phyloP scores from a whole-genome alignment of 23 tunicate species.

The Phallusia fumigata region DNA sequence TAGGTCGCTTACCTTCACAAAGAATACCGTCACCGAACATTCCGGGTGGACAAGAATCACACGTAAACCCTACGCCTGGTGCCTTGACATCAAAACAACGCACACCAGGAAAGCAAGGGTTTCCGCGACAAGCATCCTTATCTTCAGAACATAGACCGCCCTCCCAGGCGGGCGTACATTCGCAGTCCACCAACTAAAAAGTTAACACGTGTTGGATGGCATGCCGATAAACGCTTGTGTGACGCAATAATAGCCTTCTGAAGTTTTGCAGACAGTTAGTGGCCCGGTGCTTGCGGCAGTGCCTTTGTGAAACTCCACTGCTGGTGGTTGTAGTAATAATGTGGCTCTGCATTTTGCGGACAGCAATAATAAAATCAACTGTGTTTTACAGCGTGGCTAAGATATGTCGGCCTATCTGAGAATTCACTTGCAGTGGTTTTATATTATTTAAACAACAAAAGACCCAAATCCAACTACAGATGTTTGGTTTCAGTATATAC shows the following conservation, averaged over 20 bases:
- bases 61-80: slow-evolving; percentile 48
- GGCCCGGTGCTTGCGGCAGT: neutral
- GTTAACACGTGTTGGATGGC: neutral
- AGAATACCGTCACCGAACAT: slow-evolving; percentile 63
- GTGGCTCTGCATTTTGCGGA: too few relatives aligned
- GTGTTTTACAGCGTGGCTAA: too few relatives aligned
- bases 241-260: neutral
- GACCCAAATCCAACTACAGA: too few relatives aligned
- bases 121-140: slow-evolving; percentile 33
- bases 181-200: slow-evolving; percentile 47
- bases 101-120: slow-evolving; percentile 63
- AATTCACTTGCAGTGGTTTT: too few relatives aligned
- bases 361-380: too few relatives aligned
- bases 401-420: too few relatives aligned
- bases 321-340: too few relatives aligned
- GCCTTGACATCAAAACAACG: slow-evolving; percentile 48
- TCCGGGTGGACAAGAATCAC: slow-evolving; percentile 63
- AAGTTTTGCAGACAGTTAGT: too few relatives aligned
- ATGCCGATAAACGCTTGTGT: neutral
- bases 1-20: slow-evolving; percentile 4
- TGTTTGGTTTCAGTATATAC: too few relatives aligned
- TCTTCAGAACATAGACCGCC: slow-evolving; percentile 56
- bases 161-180: slow-evolving; percentile 40
- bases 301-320: too few relatives aligned
- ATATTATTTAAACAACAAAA: too few relatives aligned